Evolutionary conservation across 2,797 vertebrate species (phyloP), one percentile per base, ranked within the genome.

Genomic region (Todus mexicanus): DNA sequence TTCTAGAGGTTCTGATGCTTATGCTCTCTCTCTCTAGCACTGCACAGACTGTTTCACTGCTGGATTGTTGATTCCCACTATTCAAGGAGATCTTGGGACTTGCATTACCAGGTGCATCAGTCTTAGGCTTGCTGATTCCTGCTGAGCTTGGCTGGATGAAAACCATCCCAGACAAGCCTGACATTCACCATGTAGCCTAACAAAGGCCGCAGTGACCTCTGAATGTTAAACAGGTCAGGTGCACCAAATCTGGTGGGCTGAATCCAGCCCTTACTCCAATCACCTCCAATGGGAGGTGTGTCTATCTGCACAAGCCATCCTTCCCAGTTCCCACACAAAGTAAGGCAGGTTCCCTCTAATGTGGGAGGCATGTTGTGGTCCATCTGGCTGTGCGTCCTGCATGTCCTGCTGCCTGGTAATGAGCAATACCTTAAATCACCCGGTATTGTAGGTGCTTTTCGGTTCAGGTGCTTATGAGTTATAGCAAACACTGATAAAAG

Each of bases 221-320:
- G 63, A 37, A 40, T 23, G 29, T 43, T 7, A n/a, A 90, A 37
- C 35, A 37, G 59, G 19, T 81, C 38, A 23, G 31, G 5, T 71
- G 60, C 22, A 12, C 51, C 27, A 31, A 25, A 60, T 20, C 29
- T 53, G 40, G 47, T 35, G 80, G 54, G 38, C 42, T 84, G 71
- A 51, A 29, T 25, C 14, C 83, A 78, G 50, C 27, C 50, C 38
- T 60, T 51, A 8, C 73, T 33, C 15, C 19, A 56, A 60, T 27
- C 4, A 0, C 7, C 43, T 57, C 22, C 3, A 1, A 59, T 15
- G 63, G 29, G 59, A 37, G 1, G 2, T 27, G 60, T 33, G 7
- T 33, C 26, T 82, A 23, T 18, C 65, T 42, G 45, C 48, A 57
- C 5, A 7, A 66, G 37, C 57, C 40, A 29, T 22, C 31, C 48